A percentile compares a stretch with the other conserved stretches of the same genome.
These are phyloP conservation scores for Cryptomyrus ogoouensis DNA, from an alignment of 2,113 vertebrate genomes.

Conservation along the genomic window DNA sequence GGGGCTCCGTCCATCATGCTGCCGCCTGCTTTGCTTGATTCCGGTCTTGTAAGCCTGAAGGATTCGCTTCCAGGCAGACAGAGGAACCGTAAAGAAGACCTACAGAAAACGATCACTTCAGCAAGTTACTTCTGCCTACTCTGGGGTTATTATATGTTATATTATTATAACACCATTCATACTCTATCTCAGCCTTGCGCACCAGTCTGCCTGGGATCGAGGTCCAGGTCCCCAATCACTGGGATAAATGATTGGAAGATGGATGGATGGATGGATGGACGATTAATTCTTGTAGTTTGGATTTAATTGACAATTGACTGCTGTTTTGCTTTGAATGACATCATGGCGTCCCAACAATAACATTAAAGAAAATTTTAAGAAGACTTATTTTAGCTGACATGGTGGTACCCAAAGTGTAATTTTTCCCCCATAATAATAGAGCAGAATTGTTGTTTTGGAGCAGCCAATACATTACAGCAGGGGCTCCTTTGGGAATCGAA, in stretches of 20 bases:
- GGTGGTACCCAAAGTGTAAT: neutral
- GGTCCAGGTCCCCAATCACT: neutral
- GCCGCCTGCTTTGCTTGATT: constrained; percentile 36
- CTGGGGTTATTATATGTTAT: neutral
- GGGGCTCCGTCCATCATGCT: constrained; percentile 34
- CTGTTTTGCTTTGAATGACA: neutral
- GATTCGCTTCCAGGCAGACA: neutral
- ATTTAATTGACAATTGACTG: neutral
- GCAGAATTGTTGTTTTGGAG: neutral
- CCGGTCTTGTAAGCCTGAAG: constrained; percentile 17
- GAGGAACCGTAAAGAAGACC: neutral
- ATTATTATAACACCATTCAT: neutral
- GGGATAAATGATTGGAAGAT: neutral
- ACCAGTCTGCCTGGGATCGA: neutral
- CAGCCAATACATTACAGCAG: neutral
- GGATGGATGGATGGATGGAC: neutral
- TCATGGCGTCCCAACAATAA: neutral
- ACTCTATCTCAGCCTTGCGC: neutral
- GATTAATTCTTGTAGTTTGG: neutral
- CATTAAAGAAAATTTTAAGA: neutral
- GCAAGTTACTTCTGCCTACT: neutral
- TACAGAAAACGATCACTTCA: neutral
- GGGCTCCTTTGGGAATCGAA: neutral
- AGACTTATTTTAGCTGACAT: neutral
- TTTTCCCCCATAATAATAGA: neutral